These are phyloP conservation scores for Rapana venosa DNA, from an alignment of 2,888 invertebrate species.

Conservation along the genomic window DNA sequence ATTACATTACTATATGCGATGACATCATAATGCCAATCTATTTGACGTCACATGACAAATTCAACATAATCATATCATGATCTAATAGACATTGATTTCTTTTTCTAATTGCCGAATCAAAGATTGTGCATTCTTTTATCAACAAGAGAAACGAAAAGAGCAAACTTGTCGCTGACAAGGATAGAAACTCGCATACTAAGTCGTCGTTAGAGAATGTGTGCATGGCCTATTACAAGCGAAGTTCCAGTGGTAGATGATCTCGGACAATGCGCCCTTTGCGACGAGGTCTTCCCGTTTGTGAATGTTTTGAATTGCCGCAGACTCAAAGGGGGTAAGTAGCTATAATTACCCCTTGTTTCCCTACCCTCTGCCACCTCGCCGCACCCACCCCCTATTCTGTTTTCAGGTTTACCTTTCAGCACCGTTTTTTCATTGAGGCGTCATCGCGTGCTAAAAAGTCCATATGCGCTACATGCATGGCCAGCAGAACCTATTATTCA, in stretches of 20 bases:
- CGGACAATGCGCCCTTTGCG: constrained; percentile 22
- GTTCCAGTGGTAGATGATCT: constrained; percentile 6
- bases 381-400: too few species aligned
- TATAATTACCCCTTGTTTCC: too few species aligned
- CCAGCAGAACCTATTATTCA: too few species aligned
- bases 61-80: not conserved
- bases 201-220: not conserved
- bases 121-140: not conserved
- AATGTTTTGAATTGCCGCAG: constrained; percentile 23
- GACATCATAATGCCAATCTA: not conserved
- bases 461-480: too few species aligned
- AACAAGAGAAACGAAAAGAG: not conserved
- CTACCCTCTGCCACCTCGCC: too few species aligned
- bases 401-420: too few species aligned
- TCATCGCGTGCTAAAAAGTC: too few species aligned
- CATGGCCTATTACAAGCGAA: constrained; percentile 19
- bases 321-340: constrained; percentile 28
- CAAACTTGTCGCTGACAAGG: not conserved
- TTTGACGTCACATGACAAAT: not conserved
- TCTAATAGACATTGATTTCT: not conserved
- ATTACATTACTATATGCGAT: not conserved
- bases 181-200: not conserved
- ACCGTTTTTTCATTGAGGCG: too few species aligned
- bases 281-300: constrained; percentile 31
- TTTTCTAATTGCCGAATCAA: not conserved